Evolutionary conservation across 2,113 vertebrate genomes (phyloP).

Genomic region (Spilogale gracilis): DNA sequence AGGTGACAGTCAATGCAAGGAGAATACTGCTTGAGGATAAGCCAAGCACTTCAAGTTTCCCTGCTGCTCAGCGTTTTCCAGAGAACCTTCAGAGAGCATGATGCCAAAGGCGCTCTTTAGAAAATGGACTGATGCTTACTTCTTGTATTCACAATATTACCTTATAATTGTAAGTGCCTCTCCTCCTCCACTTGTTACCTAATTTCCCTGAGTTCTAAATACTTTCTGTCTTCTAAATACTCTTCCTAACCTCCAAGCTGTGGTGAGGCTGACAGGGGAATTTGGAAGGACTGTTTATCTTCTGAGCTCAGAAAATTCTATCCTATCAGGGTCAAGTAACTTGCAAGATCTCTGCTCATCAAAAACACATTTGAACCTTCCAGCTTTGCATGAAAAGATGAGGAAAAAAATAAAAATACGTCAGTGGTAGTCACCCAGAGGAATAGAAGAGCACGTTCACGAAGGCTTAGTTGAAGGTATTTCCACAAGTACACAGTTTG

Average conservation of each 20-base stretch:
- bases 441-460: not conserved
- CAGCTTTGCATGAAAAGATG: constrained; percentile 34
- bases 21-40: not conserved
- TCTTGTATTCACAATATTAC: not conserved
- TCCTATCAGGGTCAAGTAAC: constrained; percentile 54
- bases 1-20: not conserved
- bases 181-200: not conserved
- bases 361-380: constrained; percentile 62
- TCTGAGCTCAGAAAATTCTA: constrained; percentile 58
- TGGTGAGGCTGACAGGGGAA: not conserved
- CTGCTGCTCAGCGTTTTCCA: not conserved
- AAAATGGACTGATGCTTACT: not conserved
- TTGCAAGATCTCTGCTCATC: constrained; percentile 46
- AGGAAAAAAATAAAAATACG: not conserved
- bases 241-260: constrained; percentile 62
- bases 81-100: not conserved
- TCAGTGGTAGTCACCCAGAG: not conserved
- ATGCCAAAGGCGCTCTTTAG: not conserved
- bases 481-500: not conserved
- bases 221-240: constrained; percentile 28
- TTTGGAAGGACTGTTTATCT: constrained; percentile 29
- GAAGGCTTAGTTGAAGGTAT: not conserved
- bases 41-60: not conserved
- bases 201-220: not conserved
- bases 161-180: not conserved